phyloP scores from a whole-genome alignment of 2,797 vertebrate genomes.

The Dallia pectoralis region DNA sequence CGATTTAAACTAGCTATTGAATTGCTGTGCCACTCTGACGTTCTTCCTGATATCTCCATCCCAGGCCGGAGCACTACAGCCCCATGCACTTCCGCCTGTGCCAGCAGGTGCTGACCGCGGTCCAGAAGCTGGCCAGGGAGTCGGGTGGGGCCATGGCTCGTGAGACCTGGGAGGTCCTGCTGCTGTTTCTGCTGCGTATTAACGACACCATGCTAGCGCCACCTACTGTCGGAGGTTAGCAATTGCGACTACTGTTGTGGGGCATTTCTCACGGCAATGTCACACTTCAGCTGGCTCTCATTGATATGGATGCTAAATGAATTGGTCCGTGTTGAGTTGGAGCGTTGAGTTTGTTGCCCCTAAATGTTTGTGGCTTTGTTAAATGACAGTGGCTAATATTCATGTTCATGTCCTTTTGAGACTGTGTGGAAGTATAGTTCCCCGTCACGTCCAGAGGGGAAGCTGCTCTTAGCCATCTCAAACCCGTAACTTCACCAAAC shows the following conservation, averaged over 20 bases:
- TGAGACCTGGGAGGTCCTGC: constrained; percentile 92
- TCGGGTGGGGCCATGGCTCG: constrained; percentile 76
- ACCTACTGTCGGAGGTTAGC: constrained; percentile 83
- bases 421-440: neutral
- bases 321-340: neutral
- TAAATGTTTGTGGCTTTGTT: neutral
- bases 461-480: too few relatives aligned
- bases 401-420: neutral
- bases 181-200: constrained; percentile 90
- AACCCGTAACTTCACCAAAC: neutral
- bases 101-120: constrained; percentile 87
- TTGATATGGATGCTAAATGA: neutral
- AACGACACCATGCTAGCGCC: constrained; percentile 86
- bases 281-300: neutral
- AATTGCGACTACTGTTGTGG: too few relatives aligned
- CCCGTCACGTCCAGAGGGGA: too few relatives aligned
- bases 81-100: constrained; percentile 84
- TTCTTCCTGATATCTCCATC: constrained; percentile 21
- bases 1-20: too few relatives aligned
- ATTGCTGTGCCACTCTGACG: too few relatives aligned
- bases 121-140: constrained; percentile 87
- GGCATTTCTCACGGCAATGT: neutral
- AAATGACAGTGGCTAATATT: neutral
- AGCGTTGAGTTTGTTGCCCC: neutral
- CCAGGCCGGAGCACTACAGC: constrained; percentile 78